phyloP scores from a whole-genome alignment of 2,113 vertebrate species.

The Phoxinus phoxinus region DNA sequence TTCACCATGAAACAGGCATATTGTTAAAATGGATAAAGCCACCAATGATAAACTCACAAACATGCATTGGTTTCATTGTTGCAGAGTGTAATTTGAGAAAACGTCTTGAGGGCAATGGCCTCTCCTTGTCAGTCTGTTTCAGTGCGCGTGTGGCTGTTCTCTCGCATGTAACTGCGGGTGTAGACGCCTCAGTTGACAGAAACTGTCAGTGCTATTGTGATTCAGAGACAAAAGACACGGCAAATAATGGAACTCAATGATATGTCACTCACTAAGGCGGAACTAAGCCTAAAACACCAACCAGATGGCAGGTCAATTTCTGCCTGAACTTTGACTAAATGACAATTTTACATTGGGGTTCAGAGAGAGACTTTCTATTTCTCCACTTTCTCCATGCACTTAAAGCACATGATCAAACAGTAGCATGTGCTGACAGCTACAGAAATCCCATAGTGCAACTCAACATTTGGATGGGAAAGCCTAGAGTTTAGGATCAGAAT shows the following conservation, averaged over 20 bases:
- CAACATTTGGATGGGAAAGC: constrained; percentile 19
- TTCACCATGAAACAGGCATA: background rate
- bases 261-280: constrained; percentile 63
- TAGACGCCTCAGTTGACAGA: constrained; percentile 60
- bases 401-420: constrained; percentile 69
- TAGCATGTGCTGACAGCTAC: constrained; percentile 71
- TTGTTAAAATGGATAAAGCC: constrained; percentile 5
- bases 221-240: constrained; percentile 64
- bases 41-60: background rate
- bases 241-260: constrained; percentile 63
- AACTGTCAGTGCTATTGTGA: constrained; percentile 69
- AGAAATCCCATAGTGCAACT: constrained; percentile 59
- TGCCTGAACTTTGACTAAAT: constrained; percentile 14
- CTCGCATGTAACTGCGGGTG: constrained; percentile 43
- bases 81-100: constrained; percentile 1
- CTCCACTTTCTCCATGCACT: constrained; percentile 39
- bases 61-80: constrained; percentile 18
- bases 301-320: constrained; percentile 64
- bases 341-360: constrained; percentile 18
- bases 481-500: constrained; percentile 15
- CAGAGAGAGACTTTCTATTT: constrained; percentile 28
- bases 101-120: constrained; percentile 41
- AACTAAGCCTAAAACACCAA: constrained; percentile 64
- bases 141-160: constrained; percentile 15
- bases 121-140: constrained; percentile 39